A percentile compares a stretch with the other conserved stretches of the same genome.
Conservation (phyloP, 2,797 vertebrate species). For the Peromyscus attwateri region DNA sequence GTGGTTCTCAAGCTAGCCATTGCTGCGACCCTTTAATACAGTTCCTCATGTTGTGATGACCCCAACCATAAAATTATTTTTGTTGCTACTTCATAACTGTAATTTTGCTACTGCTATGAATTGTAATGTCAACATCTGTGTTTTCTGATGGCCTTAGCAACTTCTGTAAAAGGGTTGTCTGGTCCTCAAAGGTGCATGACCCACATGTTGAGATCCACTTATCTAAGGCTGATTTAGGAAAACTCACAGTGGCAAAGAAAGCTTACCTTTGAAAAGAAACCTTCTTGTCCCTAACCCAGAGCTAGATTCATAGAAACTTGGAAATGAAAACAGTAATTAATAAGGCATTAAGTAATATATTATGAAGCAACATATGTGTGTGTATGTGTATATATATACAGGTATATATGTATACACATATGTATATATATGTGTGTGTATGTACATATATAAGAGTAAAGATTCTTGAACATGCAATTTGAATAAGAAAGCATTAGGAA, state of each 20-base stretch:
- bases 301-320: neutral
- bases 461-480: neutral
- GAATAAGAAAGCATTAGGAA: slow-evolving; percentile 46
- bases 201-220: neutral
- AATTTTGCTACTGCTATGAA: neutral
- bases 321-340: slow-evolving; percentile 41
- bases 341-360: slow-evolving; percentile 7
- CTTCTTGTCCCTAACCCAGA: neutral
- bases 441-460: neutral
- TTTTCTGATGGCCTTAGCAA: neutral
- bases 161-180: neutral
- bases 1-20: neutral
- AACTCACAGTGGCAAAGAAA: neutral
- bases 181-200: too few species aligned
- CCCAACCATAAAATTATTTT: neutral
- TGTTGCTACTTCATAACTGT: neutral
- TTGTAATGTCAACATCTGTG: neutral
- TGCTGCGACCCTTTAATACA: neutral
- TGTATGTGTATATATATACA: neutral
- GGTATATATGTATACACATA: neutral
- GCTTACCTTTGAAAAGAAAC: neutral
- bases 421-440: neutral
- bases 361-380: neutral
- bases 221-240: neutral
- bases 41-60: neutral